Base-by-base conservation (phyloP, 2,113 vertebrate species). In the Capreolus pygargus region DNA sequence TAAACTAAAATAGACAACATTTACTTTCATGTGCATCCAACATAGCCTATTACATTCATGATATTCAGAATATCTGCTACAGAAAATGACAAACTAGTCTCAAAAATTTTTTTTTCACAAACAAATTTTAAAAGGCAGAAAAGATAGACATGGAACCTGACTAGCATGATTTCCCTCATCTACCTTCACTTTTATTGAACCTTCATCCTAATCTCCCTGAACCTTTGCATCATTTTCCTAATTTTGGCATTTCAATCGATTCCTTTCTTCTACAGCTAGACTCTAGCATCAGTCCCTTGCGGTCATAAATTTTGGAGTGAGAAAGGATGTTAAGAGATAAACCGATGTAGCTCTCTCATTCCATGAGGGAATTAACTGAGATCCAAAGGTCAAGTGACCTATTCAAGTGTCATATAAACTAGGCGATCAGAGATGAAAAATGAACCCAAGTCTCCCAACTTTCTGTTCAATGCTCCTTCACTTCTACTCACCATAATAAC, bases 1-100 rank as follows among this genome's bases (percentile, higher is more conserved):
- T 61, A 86, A 96, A 79, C 57, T 88, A 94, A 96, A 89, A 79
- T 78, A 90, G 95, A 58, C 52, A 91, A 87, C 76, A 83, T 64
- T 61, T 89, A 70, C 28, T 82, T 95, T 78, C 17, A 0, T 86
- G 47, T 57, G 27, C 39, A 12, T 67, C 28, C 33, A 92, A 96
- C 58, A 93, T 7, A 81, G 36, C 15, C 64, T 91, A 57, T 86
- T 91, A 91, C 50, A 91, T 82, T 93, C 61, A 94, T 11, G 52
- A 82, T 84, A 85, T 39, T 58, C 33, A 87, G 6, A 83, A 19
- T 87, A 90, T 94, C 33, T 86, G 45, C 83, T 84, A 84, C 4
- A 23, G 84, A 94, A 95, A 88, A 64, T 64, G 28, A 74, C 39
- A 97, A 85, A 54, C 2, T 50, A 61, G 14, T 88, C 39, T 94